Evolutionary conservation across 2,888 invertebrate genomes (phyloP), one percentile per base, ranked within the genome.

Genomic region (Lithophane leautieri): DNA sequence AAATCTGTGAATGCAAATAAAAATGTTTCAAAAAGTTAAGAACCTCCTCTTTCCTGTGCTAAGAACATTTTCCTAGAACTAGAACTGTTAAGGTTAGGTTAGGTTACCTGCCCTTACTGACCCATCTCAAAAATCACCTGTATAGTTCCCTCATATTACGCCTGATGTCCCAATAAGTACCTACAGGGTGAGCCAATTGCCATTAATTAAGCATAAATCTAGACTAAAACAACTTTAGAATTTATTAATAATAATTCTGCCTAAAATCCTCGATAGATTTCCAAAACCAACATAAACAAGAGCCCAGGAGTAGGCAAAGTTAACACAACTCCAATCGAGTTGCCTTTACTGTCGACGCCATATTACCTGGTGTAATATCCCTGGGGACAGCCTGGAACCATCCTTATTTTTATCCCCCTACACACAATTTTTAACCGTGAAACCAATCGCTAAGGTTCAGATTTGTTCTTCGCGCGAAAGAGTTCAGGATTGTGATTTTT

Each of bases 331-430:
- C 78, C 63, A 84, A 84, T 76, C 79, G 80, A 82, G 82, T 88
- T 86, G 76, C 82, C 73, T 84, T 81, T 79, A 66, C 86, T 70
- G 72, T 78, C 88, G 69, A 34, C 83, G 76, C 84, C 76, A 86
- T 88, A 82, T 88, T 88, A 86, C 86, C 76, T 68, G 77, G 77
- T 74, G 78, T 86, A 86, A 86, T 86, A 86, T 84, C 88, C 86
- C 84, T 19, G 14, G 84, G 82, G 79, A 84, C 65, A 75, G 7
- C 72, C 58, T 69, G 65, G 65, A 74, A 86, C 76, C 79, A 88
- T 77, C 76, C 72, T 75, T 76, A 86, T 76, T 81, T 74, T 76
- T 66, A 66, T 65, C 1, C 34, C 28, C 19, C n/a, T 22, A 19
- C 22, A 28, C 40, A 67, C 42, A 25, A 87, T 47, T 67, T 61